phyloP scores from a whole-genome alignment of 2,113 vertebrate genomes.

The Oreochromis niloticus region DNA sequence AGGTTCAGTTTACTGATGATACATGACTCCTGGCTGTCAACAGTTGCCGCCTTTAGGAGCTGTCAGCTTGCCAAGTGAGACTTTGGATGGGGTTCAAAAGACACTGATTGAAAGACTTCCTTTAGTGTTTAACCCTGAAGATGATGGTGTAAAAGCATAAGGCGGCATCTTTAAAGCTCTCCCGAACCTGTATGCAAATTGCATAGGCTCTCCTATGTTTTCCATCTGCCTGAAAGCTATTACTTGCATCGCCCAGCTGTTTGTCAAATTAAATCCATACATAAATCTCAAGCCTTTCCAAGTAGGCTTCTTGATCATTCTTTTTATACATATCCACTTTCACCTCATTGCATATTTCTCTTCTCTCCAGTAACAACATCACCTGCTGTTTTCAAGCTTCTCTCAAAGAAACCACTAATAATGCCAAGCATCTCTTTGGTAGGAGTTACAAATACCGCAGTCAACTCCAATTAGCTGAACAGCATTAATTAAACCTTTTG shows the following conservation, averaged over 20 bases:
- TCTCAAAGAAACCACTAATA: background rate
- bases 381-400: background rate
- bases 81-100: background rate
- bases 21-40: background rate
- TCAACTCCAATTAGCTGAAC: background rate
- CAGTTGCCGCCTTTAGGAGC: background rate
- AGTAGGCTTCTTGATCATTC: background rate
- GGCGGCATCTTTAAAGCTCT: background rate
- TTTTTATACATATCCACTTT: background rate
- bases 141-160: background rate
- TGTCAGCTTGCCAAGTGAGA: slow-evolving; percentile 10
- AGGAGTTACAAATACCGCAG: background rate
- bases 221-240: slow-evolving; percentile 3
- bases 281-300: background rate
- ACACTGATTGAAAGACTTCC: background rate
- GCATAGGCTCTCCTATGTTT: background rate
- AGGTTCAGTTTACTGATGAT: background rate
- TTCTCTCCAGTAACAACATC: background rate
- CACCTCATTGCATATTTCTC: background rate
- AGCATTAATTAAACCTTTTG: background rate
- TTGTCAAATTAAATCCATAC: slow-evolving; percentile 2
- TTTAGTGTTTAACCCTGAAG: background rate
- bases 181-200: background rate
- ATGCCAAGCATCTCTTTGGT: background rate
- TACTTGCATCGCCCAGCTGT: background rate